Conservation (phyloP, 2,888 invertebrate species). For the Machimus rusticus region DNA sequence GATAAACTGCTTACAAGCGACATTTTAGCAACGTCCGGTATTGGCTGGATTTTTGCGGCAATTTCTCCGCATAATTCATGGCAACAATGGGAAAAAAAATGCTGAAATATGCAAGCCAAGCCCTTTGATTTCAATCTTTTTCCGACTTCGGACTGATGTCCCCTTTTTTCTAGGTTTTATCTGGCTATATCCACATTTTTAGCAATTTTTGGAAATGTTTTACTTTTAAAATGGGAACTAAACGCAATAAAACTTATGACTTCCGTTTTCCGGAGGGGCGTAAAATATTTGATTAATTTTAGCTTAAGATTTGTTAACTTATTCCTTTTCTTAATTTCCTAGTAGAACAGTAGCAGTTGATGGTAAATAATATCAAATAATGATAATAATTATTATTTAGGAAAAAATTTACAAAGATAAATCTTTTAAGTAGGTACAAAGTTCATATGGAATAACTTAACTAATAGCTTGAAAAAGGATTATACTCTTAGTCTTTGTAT, state of each 20-base stretch:
- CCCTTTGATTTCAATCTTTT: neutral
- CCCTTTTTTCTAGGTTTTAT: constrained; percentile 11
- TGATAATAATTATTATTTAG: too few species aligned
- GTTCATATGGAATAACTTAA: too few species aligned
- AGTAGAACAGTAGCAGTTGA: too few species aligned
- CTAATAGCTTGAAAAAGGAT: too few species aligned
- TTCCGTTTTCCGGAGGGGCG: constrained; percentile 10
- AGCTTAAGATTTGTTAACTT: neutral
- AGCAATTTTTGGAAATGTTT: neutral
- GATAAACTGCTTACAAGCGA: constrained; percentile 19
- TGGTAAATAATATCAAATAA: too few species aligned
- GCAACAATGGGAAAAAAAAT: neutral
- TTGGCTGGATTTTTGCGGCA: neutral
- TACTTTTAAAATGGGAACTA: neutral
- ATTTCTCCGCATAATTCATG: neutral
- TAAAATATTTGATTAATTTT: neutral
- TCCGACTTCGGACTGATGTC: neutral
- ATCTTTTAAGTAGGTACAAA: too few species aligned
- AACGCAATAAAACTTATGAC: constrained; percentile 29
- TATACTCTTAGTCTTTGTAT: too few species aligned
- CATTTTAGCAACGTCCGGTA: constrained; percentile 22
- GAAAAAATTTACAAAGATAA: too few species aligned
- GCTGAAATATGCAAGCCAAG: neutral
- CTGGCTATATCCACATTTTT: neutral
- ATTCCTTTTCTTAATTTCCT: neutral